phyloP scores from a whole-genome alignment of 2,888 invertebrate genomes.

The Pinctada fucata region DNA sequence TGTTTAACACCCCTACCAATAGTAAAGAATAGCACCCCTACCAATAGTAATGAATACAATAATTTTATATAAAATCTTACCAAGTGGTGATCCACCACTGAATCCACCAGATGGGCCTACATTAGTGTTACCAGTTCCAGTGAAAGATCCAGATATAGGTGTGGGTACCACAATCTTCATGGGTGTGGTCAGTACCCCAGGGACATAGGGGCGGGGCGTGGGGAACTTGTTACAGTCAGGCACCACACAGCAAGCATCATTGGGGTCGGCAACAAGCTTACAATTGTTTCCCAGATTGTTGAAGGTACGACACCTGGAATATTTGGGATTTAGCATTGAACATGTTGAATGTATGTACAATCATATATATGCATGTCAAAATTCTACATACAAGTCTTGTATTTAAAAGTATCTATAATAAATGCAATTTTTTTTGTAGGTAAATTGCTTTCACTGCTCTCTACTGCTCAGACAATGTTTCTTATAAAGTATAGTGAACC shows the following conservation, averaged over 20 bases:
- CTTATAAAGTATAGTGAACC: too few species aligned
- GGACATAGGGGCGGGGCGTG: constrained; percentile 35
- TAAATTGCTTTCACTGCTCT: too few species aligned
- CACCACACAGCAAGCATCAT: constrained; percentile 57
- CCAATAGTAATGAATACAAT: too few species aligned
- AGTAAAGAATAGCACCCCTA: too few species aligned
- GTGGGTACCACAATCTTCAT: constrained; percentile 51
- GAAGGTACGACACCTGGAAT: constrained; percentile 55
- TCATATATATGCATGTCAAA: too few species aligned
- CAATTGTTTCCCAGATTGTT: constrained; percentile 46
- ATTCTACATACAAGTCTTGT: too few species aligned
- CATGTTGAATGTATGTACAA: too few species aligned
- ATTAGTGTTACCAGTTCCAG: constrained; percentile 44
- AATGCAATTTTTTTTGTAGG: too few species aligned
- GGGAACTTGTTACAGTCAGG: constrained; percentile 57
- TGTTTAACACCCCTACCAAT: too few species aligned
- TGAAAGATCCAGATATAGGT: constrained; percentile 53
- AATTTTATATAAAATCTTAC: background rate
- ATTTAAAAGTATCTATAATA: too few species aligned
- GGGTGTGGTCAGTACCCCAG: constrained; percentile 48
- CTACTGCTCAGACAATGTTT: too few species aligned
- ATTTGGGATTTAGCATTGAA: background rate
- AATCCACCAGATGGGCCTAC: constrained; percentile 20
- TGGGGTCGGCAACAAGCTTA: constrained; percentile 49
- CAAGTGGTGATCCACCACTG: constrained; percentile 5